Base-by-base conservation (phyloP, 2,888 invertebrate species). In the Limnephilus marmoratus region DNA sequence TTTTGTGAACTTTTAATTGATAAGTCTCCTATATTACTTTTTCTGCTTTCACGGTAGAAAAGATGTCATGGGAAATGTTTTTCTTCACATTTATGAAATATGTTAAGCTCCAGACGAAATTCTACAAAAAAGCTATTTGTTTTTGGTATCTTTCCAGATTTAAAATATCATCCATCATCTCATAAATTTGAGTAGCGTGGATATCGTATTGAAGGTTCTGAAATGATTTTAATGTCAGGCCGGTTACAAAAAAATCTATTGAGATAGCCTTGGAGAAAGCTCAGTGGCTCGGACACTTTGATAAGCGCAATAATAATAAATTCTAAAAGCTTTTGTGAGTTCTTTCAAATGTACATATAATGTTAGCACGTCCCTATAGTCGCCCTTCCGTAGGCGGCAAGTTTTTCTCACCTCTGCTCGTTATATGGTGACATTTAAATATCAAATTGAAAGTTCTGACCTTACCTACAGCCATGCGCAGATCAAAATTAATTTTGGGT, bases 181-280 rank as follows among this genome's bases (percentile, higher is more conserved):
- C 34, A 34, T 31, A 4, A n/a, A 37, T 85, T 18, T 41, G 85
- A 85, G 24, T 85, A 41, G 45, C 41, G n/a, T 85, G 11, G 41
- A 41, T 85, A 37, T 45, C 41, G 2, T 41, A 45, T 85, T 85
- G 85, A 85, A 45, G 41, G n/a, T 85, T 85, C 24, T 34, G 45
- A 85, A 85, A 85, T 45, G 85, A 34, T 85, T 85, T 45, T 45
- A 41, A 12, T 85, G 85, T 41, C 85, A 41, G n/a, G 24, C 37
- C 41, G 24, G 45, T 85, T n/a, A 13, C 12, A 45, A 41, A 41
- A 83, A 37, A 34, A 45, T 45, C n/a, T n/a, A 2, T n/a, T 31
- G 18, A 68, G 34, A 7, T 5, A 24, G 34, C 82, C 34, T 83
- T 83, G 34, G 0, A 37, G 13, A 83, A 83, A 34, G 15, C 34